Evolutionary conservation across 2,797 vertebrate species (phyloP), one percentile per base, ranked within the genome.

Genomic region (Sarcoramphus papa): DNA sequence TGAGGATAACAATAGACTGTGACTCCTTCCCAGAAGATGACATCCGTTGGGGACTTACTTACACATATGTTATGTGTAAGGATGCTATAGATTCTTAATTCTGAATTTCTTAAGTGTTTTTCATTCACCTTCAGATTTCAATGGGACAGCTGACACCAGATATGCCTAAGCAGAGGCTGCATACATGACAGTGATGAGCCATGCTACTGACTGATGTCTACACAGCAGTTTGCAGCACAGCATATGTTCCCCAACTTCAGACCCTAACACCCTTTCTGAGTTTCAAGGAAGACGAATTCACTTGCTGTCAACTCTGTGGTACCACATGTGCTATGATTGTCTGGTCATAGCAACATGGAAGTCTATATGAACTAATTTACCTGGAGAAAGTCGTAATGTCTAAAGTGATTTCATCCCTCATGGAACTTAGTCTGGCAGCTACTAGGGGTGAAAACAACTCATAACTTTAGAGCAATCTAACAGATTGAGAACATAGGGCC

Each of bases 161-260:
- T 12, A 28, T 3, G 13, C 17, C 60, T 24, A 47, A 19, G 33
- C 45, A 67, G 41, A 73, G 45, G 7, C 37, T 33, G 16, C 14
- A 8, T 1, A 11, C 0, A 0, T 27, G 47, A 12, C 59, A 65
- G 25, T 2, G 17, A 19, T 3, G 31, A 70, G 8, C 48, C 0
- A 1, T 23, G 37, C 16, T 64, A 4, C 51, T 28, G 35, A 13
- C 33, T 50, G 47, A 56, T 37, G 21, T 10, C 60, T 37, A 1
- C 53, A 41, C 2, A 17, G 20, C 47, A 60, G 20, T 25, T 73
- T 84, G 40, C 48, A 85, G 70, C 33, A 64, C 62, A 23, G 15
- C 16, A 12, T 15, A 11, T 37, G 12, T 18, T 74, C 35, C 40
- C 24, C 21, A 45, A 6, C 11, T n/a, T 73, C 62, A 79, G 40